Evolutionary conservation across 2,888 invertebrate species (phyloP), one percentile per base, ranked within the genome.

Genomic region (Cactoblastis cactorum): DNA sequence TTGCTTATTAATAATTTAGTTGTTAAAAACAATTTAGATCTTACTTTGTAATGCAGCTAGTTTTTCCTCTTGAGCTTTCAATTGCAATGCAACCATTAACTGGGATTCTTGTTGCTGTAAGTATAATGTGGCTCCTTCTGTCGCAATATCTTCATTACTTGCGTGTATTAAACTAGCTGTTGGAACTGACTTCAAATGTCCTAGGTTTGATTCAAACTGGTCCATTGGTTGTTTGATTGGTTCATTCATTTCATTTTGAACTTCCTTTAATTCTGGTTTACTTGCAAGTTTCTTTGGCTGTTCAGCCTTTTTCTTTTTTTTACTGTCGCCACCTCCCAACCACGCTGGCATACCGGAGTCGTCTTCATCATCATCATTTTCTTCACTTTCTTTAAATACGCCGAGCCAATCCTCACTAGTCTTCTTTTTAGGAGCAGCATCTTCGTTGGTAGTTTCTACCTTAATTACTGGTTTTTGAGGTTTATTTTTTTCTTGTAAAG

Each of bases 61-160:
- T 66, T 86, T 91, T 60, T 92, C 92, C 64, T 92, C 92, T 60
- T 92, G 92, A 35, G 92, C 92, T 66, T 92, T 92, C 49, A 92
- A 70, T 58, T 93, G 92, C 56, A 93, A 69, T 6, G 92, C 92
- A 38, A 92, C 88, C 81, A 92, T 79, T 41, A 93, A 61, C 61
- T 92, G 92, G 0, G 92, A 90, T 69, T 93, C 92, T 64, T 93
- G 92, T 59, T 92, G 92, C 57, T 92, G 92, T 53, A 93, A 73
- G 51, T 90, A 91, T 22, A 92, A 69, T 6, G 91, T 77, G 1
- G 91, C 87, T 35, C 91, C 91, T 69, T 92, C 91, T 22, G 88
- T 77, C 11, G 90, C 84, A 38, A 92, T 70, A 57, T 91, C 81
- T 52, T 85, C 82, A 58, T 73, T 77, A 43, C 65, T 72, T 11